Evolutionary conservation across 2,113 vertebrate genomes (phyloP).

Genomic region (Pao palembangensis): DNA sequence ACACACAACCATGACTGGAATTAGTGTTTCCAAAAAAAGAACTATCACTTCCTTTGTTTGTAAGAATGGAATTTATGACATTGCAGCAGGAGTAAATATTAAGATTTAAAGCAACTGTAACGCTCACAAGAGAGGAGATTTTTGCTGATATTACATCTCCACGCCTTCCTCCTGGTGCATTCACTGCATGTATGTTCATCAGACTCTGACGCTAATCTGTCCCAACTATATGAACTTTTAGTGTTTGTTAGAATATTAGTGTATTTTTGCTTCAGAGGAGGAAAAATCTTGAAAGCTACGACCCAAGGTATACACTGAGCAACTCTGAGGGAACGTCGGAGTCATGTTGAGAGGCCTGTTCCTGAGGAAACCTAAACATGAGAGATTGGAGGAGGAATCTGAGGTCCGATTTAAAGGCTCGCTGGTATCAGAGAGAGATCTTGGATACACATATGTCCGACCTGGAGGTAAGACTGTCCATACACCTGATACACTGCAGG

Average conservation of each 20-base stretch:
- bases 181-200: too few species aligned
- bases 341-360: constrained; percentile 70
- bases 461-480: constrained; percentile 86
- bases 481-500: background rate
- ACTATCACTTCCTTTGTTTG: constrained; percentile 15
- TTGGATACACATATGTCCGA: constrained; percentile 81
- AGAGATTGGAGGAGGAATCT: constrained; percentile 74
- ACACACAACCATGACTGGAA: constrained; percentile 18
- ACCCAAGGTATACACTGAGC: background rate
- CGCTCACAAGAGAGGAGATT: constrained; percentile 1
- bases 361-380: constrained; percentile 76
- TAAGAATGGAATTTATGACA: constrained; percentile 15
- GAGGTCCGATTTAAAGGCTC: constrained; percentile 84
- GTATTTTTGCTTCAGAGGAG: background rate
- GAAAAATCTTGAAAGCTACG: background rate
- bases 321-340: constrained; percentile 6
- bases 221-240: background rate
- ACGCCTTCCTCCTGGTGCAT: background rate
- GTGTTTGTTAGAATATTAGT: too few species aligned
- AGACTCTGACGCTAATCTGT: background rate
- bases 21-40: constrained; percentile 15
- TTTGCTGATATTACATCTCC: background rate
- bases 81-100: constrained; percentile 27
- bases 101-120: constrained; percentile 7
- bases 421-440: constrained; percentile 84